A percentile compares a stretch with the other conserved stretches of the same genome.
phyloP scores from a whole-genome alignment of 2,888 invertebrate species.

The Drosophila acutilabella region DNA sequence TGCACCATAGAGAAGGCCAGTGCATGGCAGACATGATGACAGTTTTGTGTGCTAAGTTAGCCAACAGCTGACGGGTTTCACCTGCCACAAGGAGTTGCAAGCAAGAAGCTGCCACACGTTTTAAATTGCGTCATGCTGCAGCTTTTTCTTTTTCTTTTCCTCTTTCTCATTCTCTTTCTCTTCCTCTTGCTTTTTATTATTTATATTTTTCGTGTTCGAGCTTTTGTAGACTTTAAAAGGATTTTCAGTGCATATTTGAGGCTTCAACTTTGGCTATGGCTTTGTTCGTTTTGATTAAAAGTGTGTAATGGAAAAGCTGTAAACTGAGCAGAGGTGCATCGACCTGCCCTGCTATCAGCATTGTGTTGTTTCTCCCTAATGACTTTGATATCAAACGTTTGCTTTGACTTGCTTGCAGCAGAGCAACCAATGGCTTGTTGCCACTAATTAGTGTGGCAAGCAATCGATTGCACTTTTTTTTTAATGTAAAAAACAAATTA shows the following conservation, averaged over 20 bases:
- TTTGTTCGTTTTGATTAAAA: conserved; percentile 64
- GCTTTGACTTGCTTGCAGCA: conserved; percentile 50
- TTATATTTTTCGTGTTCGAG: conserved; percentile 2
- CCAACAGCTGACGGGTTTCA: conserved; percentile 16
- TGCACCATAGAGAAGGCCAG: conserved; percentile 6
- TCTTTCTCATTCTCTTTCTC: background rate
- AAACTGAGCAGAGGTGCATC: conserved; percentile 55
- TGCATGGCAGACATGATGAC: conserved; percentile 54
- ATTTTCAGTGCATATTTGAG: conserved; percentile 51
- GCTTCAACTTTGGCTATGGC: conserved; percentile 22
- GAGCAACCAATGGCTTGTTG: conserved; percentile 37
- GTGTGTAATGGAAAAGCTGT: conserved; percentile 4
- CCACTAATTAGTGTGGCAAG: conserved; percentile 66
- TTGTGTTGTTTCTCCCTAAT: conserved; percentile 21
- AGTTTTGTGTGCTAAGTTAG: conserved; percentile 45
- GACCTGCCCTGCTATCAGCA: conserved; percentile 60
- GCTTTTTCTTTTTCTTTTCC: conserved; percentile 12
- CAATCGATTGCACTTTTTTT: conserved; percentile 39
- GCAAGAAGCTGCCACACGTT: conserved; percentile 42
- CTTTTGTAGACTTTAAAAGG: conserved; percentile 54
- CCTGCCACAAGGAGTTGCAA: conserved; percentile 1
- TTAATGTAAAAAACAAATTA: conserved; percentile 74
- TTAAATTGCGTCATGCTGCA: conserved; percentile 62
- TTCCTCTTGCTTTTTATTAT: background rate
- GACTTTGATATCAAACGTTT: conserved; percentile 57